Evolutionary conservation across 37 sponge, comb jelly and placozoan species (phyloP).

Genomic region (Beroe forskalii): DNA sequence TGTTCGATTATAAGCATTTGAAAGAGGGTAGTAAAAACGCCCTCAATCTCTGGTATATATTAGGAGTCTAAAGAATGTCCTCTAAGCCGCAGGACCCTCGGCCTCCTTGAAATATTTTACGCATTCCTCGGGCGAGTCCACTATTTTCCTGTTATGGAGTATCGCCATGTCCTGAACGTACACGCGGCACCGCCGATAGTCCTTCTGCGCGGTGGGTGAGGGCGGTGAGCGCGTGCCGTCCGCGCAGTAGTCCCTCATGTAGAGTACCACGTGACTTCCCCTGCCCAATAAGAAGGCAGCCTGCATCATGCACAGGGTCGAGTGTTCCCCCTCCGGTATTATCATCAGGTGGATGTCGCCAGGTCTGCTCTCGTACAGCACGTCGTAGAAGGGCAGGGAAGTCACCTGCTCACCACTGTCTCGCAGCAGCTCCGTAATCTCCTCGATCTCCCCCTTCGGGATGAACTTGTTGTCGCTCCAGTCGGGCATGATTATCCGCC

Average conservation of each 20-base stretch:
- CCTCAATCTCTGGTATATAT: no score
- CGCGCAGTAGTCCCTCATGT: constrained; percentile 59
- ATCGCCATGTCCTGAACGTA: constrained; percentile 45
- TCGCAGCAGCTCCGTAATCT: not conserved
- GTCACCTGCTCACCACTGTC: not conserved
- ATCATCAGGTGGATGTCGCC: not conserved
- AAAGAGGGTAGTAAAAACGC: not conserved
- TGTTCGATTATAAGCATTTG: no score
- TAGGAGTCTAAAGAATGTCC: not conserved
- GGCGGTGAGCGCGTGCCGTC: constrained; percentile 32
- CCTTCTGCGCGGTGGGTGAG: constrained; percentile 59
- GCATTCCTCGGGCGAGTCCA: constrained; percentile 28
- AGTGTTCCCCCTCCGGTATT: constrained; percentile 35
- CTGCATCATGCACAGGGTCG: constrained; percentile 33
- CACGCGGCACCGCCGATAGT: constrained; percentile 32
- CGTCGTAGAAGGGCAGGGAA: constrained; percentile 39
- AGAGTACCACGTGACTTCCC: constrained; percentile 10
- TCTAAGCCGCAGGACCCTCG: no score
- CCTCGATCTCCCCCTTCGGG: constrained; percentile 57
- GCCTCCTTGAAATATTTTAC: constrained; percentile 21
- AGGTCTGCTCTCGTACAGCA: not conserved
- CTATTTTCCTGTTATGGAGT: not conserved
- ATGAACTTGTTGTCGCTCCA: constrained; percentile 54
- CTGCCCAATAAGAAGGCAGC: not conserved
- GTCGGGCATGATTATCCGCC: constrained; percentile 18